A percentile compares a stretch with the other conserved stretches of the same genome.
phyloP scores from a whole-genome alignment of 2,888 invertebrate genomes.

The Trachelus iudaicus region DNA sequence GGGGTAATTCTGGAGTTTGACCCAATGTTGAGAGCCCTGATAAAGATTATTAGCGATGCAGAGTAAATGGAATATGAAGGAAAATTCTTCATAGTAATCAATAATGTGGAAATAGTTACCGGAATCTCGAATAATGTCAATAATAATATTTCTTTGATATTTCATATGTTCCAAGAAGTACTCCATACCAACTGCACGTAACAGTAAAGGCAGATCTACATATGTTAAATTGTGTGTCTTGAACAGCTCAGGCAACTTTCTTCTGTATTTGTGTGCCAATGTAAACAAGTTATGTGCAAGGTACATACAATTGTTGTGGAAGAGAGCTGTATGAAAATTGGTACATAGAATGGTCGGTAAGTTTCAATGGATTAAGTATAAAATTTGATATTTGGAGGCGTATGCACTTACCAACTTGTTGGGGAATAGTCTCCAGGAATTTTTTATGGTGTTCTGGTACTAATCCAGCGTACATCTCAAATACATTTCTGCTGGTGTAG shows the following conservation, averaged over 20 bases:
- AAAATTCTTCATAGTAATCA: background rate
- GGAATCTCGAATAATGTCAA: conserved; percentile 80
- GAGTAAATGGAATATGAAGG: conserved; percentile 41
- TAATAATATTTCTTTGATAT: conserved; percentile 79
- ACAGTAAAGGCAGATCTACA: conserved; percentile 74
- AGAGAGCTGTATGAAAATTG: conserved; percentile 72
- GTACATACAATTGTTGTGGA: conserved; percentile 93
- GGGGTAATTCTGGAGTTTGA: conserved; percentile 70
- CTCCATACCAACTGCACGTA: conserved; percentile 77
- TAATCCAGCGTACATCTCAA: conserved; percentile 81
- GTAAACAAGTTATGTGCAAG: conserved; percentile 79
- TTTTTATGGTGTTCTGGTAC: conserved; percentile 85
- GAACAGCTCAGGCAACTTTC: conserved; percentile 70
- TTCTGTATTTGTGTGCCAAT: conserved; percentile 76
- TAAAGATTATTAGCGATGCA: conserved; percentile 38
- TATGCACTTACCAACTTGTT: conserved; percentile 77
- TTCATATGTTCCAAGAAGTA: conserved; percentile 80
- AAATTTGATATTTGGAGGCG: background rate
- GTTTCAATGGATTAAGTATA: background rate
- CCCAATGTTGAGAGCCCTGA: conserved; percentile 65
- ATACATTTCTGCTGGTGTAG: conserved; percentile 77
- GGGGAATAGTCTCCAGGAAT: conserved; percentile 85
- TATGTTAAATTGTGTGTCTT: conserved; percentile 73
- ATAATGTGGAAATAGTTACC: conserved; percentile 66
- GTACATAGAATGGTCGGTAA: conserved; percentile 10